Evolutionary conservation across 2,888 invertebrate species (phyloP).

Genomic region (Autographa gamma): DNA sequence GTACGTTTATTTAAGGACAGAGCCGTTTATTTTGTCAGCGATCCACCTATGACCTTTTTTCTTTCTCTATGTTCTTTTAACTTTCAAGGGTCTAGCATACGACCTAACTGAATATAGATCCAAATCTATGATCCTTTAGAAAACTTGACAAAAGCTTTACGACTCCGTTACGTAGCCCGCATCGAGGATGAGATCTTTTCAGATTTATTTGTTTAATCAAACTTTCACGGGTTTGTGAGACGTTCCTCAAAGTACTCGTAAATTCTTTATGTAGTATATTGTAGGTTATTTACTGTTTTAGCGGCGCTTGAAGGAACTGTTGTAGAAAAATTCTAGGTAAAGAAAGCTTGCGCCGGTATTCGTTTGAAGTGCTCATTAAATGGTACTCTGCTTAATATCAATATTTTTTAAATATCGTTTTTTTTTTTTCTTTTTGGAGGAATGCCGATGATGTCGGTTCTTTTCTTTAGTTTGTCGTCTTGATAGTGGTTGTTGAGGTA

Average conservation of each 20-base stretch:
- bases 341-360: neutral
- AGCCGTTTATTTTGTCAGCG: too few species aligned
- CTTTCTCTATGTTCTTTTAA: too few species aligned
- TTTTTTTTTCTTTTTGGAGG: too few species aligned
- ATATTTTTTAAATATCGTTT: too few species aligned
- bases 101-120: conserved; percentile 5
- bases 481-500: too few species aligned
- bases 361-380: neutral
- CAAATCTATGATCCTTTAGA: conserved; percentile 20
- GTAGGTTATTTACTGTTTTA: conserved; percentile 6
- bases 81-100: neutral
- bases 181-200: conserved; percentile 24
- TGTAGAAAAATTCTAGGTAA: neutral
- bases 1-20: too few species aligned
- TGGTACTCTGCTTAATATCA: too few species aligned
- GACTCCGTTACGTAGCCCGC: conserved; percentile 23
- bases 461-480: too few species aligned
- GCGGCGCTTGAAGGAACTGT: neutral
- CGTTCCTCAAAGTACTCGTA: conserved; percentile 16
- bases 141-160: conserved; percentile 26
- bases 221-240: conserved; percentile 15
- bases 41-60: too few species aligned
- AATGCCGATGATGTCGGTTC: too few species aligned
- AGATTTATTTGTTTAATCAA: conserved; percentile 43
- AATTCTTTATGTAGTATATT: conserved; percentile 18